Percentiles rank a stretch among this genome's conserved stretches.
Evolutionary conservation across 1,140 invertebrate genomes (phyloP).

Genomic region (Macrobrachium rosenbergii): DNA sequence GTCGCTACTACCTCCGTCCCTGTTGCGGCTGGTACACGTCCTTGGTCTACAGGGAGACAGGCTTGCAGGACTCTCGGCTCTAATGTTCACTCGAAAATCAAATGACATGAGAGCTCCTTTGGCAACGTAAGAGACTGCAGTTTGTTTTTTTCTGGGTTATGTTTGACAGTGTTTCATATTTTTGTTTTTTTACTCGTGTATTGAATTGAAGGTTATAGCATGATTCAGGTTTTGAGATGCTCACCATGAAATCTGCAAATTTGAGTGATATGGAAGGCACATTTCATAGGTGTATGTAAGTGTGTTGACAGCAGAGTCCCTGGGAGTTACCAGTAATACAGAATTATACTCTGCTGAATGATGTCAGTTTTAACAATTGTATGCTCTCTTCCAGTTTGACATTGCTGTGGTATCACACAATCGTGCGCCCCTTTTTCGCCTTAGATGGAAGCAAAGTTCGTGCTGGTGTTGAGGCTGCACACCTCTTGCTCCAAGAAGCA

Average conservation of each 20-base stretch:
- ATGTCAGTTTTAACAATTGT: background rate
- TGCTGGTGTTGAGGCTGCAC: constrained; percentile 76
- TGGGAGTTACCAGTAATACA: too few relatives aligned
- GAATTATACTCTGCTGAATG: background rate
- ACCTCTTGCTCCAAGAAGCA: constrained; percentile 75
- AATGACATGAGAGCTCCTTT: constrained; percentile 81
- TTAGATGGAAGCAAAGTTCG: constrained; percentile 77
- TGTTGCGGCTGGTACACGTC: constrained; percentile 79
- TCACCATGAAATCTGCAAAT: too few relatives aligned
- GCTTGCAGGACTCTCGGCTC: constrained; percentile 75
- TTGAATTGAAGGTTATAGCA: too few relatives aligned
- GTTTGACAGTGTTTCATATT: constrained; percentile 68
- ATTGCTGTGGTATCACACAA: constrained; percentile 82
- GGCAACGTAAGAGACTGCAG: constrained; percentile 74
- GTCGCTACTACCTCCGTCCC: constrained; percentile 79
- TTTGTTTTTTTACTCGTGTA: too few relatives aligned
- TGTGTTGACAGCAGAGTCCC: too few relatives aligned
- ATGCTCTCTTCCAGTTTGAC: constrained; percentile 73
- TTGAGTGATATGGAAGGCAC: too few relatives aligned
- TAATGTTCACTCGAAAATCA: constrained; percentile 78
- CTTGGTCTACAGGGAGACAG: constrained; percentile 82
- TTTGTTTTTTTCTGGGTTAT: background rate
- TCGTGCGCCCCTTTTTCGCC: constrained; percentile 80
- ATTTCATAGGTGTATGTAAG: too few relatives aligned
- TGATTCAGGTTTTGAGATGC: too few relatives aligned